Percentiles rank a stretch among this genome's conserved stretches.
These are phyloP conservation scores for Sminthurides aquaticus DNA, from an alignment of 2,888 invertebrate genomes.

Conservation along the genomic window DNA sequence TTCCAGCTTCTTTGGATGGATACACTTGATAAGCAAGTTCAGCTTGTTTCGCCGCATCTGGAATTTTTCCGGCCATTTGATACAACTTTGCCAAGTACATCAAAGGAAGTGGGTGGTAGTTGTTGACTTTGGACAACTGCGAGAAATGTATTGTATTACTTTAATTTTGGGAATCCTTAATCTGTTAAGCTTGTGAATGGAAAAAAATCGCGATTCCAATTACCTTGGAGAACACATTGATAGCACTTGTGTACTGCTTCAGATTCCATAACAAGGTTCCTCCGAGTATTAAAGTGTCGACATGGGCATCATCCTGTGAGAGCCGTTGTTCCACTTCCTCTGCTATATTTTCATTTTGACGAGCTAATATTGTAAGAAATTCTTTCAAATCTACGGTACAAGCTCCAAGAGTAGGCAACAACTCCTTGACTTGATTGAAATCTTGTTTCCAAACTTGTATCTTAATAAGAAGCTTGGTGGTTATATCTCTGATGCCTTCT, in stretches of 20 bases:
- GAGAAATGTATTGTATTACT: no score
- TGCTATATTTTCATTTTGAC: background rate
- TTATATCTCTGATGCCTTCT: background rate
- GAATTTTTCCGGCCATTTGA: slow-evolving; percentile 51
- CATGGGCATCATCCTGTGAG: background rate
- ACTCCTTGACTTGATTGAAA: slow-evolving; percentile 2
- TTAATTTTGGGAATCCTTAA: no score
- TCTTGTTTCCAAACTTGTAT: slow-evolving; percentile 5
- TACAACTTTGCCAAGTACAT: slow-evolving; percentile 30
- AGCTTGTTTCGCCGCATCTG: slow-evolving; percentile 72
- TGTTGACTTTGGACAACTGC: background rate
- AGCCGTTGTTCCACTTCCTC: background rate
- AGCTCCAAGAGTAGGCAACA: background rate
- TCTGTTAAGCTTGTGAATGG: no score
- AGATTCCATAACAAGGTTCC: slow-evolving; percentile 11
- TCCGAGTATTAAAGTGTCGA: background rate
- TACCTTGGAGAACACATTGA: slow-evolving; percentile 9
- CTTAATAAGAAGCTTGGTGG: background rate
- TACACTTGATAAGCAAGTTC: slow-evolving; percentile 73
- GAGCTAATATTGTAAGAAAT: background rate
- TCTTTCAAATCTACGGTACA: background rate
- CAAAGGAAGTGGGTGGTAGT: slow-evolving; percentile 20
- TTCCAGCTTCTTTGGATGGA: slow-evolving; percentile 60
- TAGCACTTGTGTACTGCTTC: background rate
- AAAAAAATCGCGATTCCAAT: no score